Base-by-base conservation (phyloP, 2,113 vertebrate genomes). In the Proteles cristata region DNA sequence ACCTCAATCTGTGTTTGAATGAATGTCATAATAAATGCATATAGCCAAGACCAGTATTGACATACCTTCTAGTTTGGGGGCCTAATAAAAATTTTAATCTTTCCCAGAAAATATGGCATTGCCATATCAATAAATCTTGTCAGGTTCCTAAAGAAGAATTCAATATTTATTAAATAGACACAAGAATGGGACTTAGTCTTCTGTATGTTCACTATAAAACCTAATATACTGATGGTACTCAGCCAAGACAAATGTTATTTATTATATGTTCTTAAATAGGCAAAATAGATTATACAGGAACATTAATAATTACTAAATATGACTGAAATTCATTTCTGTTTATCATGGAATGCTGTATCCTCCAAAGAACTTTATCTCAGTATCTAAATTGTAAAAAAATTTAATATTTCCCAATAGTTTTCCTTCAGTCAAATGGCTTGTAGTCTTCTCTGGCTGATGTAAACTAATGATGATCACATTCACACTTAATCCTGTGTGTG, bases 161-260 rank as follows among this genome's bases (percentile, higher is more conserved):
- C 95, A 89, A 97, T 98, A 95, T 96, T 98, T 97, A 97, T 96
- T 94, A 94, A 93, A 97, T 96, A 93, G 58, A 61, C 53, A 58
- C 6, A 80, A 89, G 53, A 87, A 88, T 94, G 35, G n/a, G 39
- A 53, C 23, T 89, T 88, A 79, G 69, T 88, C 82, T 96, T 91
- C 85, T 90, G n/a, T 76, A 63, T 88, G 65, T 88, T 92, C 33
- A 76, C 88, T 83, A 33, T 91, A 77, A 97, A 92, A 97, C 11
- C 33, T 83, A 93, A 68, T 91, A 93, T 43, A 39, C 31, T 95
- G 80, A 94, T 87, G 25, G 45, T 77, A 81, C 88, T 93, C 39
- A 83, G 73, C 11, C 35, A 95, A 39, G 85, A 14, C 77, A 94
- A 97, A 97, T 92, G 31, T 80, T 93, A 94, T 81, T 90, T 65